Percentiles rank a stretch among this genome's conserved stretches.
Conservation (phyloP, 1,140 invertebrate genomes). For the Thalassaphorura encarpata region DNA sequence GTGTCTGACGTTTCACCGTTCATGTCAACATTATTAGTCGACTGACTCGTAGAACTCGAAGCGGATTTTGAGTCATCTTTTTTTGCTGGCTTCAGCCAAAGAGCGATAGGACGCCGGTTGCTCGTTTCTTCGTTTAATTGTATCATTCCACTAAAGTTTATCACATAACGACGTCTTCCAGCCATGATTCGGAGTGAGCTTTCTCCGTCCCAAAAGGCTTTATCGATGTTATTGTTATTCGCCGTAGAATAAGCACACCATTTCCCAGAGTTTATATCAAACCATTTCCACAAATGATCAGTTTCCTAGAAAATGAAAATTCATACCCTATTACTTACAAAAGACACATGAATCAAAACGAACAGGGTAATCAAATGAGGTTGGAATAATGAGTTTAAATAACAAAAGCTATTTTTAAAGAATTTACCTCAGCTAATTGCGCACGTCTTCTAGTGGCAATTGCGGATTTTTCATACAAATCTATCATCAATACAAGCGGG, state of each 20-base stretch:
- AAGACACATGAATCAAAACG: background rate
- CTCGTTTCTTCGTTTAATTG: constrained; percentile 71
- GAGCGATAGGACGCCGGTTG: constrained; percentile 69
- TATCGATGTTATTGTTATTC: constrained; percentile 72
- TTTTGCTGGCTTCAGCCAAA: constrained; percentile 50
- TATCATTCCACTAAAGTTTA: constrained; percentile 72
- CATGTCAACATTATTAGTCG: too few species aligned
- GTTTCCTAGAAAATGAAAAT: constrained; percentile 34
- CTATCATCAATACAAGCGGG: constrained; percentile 62
- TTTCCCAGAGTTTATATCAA: constrained; percentile 66
- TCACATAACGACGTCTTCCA: constrained; percentile 63
- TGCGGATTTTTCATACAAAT: constrained; percentile 70
- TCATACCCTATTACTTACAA: background rate
- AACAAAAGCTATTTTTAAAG: background rate
- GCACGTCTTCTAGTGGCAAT: constrained; percentile 58
- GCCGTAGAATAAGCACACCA: constrained; percentile 65
- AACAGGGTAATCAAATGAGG: too few species aligned
- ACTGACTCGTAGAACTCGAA: too few species aligned
- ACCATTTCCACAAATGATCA: constrained; percentile 71
- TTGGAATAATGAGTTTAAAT: background rate
- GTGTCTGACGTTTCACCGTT: too few species aligned
- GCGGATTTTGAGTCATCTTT: too few species aligned
- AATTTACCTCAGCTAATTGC: constrained; percentile 54
- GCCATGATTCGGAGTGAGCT: constrained; percentile 59
- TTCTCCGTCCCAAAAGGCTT: constrained; percentile 70